Base-by-base conservation (phyloP, 2,888 invertebrate genomes). In the Hermodice carunculata region DNA sequence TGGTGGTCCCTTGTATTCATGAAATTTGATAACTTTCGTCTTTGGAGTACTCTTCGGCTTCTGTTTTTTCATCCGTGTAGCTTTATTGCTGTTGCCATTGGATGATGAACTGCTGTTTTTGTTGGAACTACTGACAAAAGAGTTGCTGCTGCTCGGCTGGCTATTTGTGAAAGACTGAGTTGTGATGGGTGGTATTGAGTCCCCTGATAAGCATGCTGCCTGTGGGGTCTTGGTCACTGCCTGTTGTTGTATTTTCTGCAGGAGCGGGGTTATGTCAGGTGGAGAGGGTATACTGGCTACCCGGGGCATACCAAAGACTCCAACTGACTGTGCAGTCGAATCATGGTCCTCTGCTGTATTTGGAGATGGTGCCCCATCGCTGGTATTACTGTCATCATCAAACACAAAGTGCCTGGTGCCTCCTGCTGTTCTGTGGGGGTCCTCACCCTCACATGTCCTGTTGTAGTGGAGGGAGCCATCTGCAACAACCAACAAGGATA, bases 1-100 rank as follows among this genome's bases (percentile, higher is more conserved):
- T 70, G 96, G 95, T 57, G 85, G 84, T 61, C 84, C 85, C 72
- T 95, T 95, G 86, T 95, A 95, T 87, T 98, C 98, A 87, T 98
- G 97, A 87, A 98, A 98, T 88, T 98, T 98, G 79, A 98, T 96
- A 61, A 94, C 93, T 76, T 94, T 90, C 24, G 93, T 90, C 86
- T 95, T 95, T 0, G 93, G 90, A 2, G 72, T 28, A 90, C 90
- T 76, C 86, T 94, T 94, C 43, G 92, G 91, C 84, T 94, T 94
- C 24, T 91, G 91, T 84, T 94, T 94, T 84, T 94, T 95, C 79
- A 75, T 78, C 61, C 81, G 72, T 11, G 43, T 57, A 37, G 29
- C 42, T 28, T 46, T 59, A n/a, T n/a, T n/a, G 24, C 56, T 60
- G 29, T 56, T 42, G n/a, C 29, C 46, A 40, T 56, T 56, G 8